Percentiles rank a stretch among this genome's conserved stretches.
phyloP scores from a whole-genome alignment of 2,888 invertebrate species.

The Darwinula stevensoni region DNA sequence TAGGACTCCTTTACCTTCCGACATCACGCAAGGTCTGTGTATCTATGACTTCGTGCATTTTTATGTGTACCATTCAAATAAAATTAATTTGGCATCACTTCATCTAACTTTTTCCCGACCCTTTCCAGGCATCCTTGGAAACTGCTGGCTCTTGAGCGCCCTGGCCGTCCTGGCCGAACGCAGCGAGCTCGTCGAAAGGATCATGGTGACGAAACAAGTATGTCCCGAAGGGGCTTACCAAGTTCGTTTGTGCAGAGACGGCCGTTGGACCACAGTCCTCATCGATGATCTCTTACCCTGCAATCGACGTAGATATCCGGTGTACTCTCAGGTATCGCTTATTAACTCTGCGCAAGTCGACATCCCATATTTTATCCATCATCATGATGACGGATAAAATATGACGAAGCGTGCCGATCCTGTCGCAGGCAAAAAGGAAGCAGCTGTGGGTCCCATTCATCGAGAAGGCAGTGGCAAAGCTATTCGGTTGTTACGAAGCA shows the following conservation, averaged over 20 bases:
- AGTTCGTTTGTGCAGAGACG: conserved; percentile 66
- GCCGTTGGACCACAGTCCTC: conserved; percentile 79
- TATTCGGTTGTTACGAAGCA: conserved; percentile 89
- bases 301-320: conserved; percentile 61
- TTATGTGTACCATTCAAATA: no score
- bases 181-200: conserved; percentile 70
- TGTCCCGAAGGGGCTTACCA: conserved; percentile 33
- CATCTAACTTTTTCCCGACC: no score
- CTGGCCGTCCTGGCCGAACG: conserved; percentile 85
- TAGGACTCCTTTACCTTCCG: conserved; percentile 67
- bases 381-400: no score
- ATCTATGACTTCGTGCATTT: no score
- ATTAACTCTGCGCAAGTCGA: no score
- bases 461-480: conserved; percentile 92
- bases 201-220: conserved; percentile 47
- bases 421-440: conserved; percentile 51
- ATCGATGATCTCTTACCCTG: conserved; percentile 91
- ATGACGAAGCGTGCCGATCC: conserved; percentile 5
- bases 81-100: no score
- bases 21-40: conserved; percentile 55
- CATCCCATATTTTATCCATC: no score
- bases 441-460: conserved; percentile 95
- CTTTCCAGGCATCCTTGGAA: conserved; percentile 60
- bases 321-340: conserved; percentile 89
- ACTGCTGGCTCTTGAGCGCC: conserved; percentile 91